phyloP scores from a whole-genome alignment of 2,797 vertebrate species.

The Girardinus metallicus region DNA sequence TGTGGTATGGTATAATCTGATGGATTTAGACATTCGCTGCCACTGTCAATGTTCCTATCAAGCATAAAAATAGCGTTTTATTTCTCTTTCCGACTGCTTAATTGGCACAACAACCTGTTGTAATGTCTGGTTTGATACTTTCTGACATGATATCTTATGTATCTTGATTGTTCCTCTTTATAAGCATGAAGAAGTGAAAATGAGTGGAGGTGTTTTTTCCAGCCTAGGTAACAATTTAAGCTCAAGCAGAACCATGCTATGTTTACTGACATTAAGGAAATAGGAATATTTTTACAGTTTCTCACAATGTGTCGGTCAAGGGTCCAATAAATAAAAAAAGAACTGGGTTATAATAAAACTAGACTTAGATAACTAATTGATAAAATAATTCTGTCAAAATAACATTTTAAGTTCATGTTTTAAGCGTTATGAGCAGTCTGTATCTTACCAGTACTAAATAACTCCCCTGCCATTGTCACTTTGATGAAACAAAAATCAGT shows the following conservation, averaged over 20 bases:
- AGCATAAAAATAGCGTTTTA: background rate
- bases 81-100: background rate
- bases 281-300: background rate
- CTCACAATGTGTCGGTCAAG: background rate
- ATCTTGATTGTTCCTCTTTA: background rate
- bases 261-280: background rate
- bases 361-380: background rate
- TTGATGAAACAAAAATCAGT: background rate
- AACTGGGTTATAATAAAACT: background rate
- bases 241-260: background rate
- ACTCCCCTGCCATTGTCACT: background rate
- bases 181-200: background rate
- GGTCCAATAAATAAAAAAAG: background rate
- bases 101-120: background rate
- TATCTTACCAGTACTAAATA: background rate
- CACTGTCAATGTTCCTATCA: background rate
- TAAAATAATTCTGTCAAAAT: background rate
- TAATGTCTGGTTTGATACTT: constrained; percentile 5
- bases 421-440: background rate
- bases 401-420: background rate
- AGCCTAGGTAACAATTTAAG: background rate
- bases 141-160: background rate
- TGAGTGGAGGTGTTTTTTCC: background rate
- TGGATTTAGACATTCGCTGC: background rate
- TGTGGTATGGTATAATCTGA: background rate